Percentiles rank a stretch among this genome's conserved stretches.
Evolutionary conservation across 2,797 vertebrate species (phyloP).

Genomic region (Schizopygopsis malacanthus): DNA sequence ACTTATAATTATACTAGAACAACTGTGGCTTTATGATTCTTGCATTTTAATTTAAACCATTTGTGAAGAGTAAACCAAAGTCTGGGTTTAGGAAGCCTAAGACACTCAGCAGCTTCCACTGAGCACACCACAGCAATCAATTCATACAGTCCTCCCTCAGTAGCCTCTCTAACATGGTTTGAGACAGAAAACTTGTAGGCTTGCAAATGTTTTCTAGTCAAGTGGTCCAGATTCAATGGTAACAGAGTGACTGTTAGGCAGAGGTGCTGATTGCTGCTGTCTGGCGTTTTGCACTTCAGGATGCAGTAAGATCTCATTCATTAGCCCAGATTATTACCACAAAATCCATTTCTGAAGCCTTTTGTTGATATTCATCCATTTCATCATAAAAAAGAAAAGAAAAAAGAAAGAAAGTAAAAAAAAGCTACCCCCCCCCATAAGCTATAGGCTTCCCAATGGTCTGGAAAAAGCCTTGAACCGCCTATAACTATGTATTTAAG

Average conservation of each 20-base stretch:
- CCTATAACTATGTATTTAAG: background rate
- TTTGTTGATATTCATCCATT: background rate
- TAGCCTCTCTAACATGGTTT: background rate
- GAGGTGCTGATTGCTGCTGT: conserved; percentile 19
- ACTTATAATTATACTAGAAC: background rate
- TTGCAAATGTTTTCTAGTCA: conserved; percentile 14
- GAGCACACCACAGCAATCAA: background rate
- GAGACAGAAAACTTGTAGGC: conserved; percentile 7
- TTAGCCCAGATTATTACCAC: background rate
- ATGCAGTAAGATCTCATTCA: background rate
- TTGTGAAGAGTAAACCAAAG: background rate
- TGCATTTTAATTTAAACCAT: background rate
- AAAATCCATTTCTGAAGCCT: background rate
- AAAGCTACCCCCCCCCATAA: background rate
- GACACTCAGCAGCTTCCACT: background rate
- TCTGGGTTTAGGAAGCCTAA: background rate
- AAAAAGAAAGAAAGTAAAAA: background rate
- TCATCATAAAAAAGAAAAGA: background rate
- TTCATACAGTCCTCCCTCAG: background rate
- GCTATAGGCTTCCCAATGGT: background rate
- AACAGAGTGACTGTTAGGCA: conserved; percentile 25
- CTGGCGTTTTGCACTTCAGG: background rate
- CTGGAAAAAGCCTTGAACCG: background rate
- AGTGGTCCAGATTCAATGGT: conserved; percentile 45
- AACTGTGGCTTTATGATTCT: background rate